phyloP scores from a whole-genome alignment of 2,113 vertebrate genomes.

The Oncorhynchus masou region DNA sequence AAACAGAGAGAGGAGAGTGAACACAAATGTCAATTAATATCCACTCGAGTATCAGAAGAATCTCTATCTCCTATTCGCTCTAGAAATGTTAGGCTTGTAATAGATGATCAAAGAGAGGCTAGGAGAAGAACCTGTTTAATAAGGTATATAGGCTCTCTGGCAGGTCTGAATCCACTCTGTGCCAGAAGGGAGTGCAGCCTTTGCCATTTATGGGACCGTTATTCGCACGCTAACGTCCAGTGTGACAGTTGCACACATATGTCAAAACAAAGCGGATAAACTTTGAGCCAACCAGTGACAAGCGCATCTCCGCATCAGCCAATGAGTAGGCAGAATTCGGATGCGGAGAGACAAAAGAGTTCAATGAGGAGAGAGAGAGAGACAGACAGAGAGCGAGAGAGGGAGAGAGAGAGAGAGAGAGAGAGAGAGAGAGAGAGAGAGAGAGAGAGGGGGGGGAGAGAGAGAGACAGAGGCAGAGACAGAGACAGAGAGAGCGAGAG shows the following conservation, averaged over 20 bases:
- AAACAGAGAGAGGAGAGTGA: not conserved
- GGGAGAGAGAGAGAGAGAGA: no score
- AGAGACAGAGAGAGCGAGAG: no score
- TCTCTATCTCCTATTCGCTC: no score
- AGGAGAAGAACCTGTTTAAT: not conserved
- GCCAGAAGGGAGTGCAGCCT: not conserved
- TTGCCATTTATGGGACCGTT: constrained; percentile 8
- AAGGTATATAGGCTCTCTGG: not conserved
- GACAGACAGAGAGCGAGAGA: no score
- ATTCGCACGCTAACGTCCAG: not conserved
- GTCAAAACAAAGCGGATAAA: constrained; percentile 22
- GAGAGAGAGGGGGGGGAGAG: no score
- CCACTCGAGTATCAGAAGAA: not conserved
- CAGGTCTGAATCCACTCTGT: not conserved
- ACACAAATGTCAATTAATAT: not conserved
- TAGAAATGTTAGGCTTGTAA: not conserved
- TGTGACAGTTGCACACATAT: not conserved
- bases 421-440: no score
- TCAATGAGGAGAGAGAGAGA: no score
- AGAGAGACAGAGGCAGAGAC: no score
- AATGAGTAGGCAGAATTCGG: constrained; percentile 33
- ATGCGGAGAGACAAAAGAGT: constrained; percentile 19
- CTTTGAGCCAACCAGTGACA: constrained; percentile 49
- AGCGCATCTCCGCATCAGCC: constrained; percentile 30
- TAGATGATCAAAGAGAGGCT: not conserved